Base-by-base conservation (phyloP, 2,888 invertebrate species). In the Protophormia terraenovae region DNA sequence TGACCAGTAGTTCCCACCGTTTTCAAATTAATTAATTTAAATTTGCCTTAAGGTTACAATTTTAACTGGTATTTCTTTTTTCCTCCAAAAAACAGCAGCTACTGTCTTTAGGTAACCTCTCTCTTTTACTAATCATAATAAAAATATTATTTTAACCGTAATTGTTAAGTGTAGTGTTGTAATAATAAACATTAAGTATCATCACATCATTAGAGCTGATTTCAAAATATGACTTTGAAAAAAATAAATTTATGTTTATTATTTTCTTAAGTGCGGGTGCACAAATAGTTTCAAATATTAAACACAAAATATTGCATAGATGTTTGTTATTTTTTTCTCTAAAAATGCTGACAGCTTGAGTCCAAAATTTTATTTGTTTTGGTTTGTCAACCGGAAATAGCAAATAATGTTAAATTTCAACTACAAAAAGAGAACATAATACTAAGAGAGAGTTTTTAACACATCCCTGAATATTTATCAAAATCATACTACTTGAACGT, bases 111-210 rank as follows among this genome's bases (percentile, higher is more conserved):
- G n/a, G n/a, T n/a, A n/a, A n/a, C n/a, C n/a, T n/a, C n/a, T n/a
- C n/a, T n/a, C n/a, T n/a, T n/a, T n/a, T n/a, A n/a, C n/a, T n/a
- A n/a, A n/a, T n/a, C n/a, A n/a, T n/a, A n/a, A n/a, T n/a, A 50
- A 50, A 88, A 90, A 91, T 90, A 91, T 90, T 90, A 89, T 90
- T 90, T 90, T 90, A 89, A 89, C 90, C 91, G 89, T 91, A 90
- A 91, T 90, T 90, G 69, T 55, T 38, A 69, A 71, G 62, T 60
- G 69, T 22, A n/a, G 50, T 69, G 45, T 76, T 71, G 24, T 47
- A 73, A 67, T 50, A 73, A 73, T 24, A 78, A 41, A 72, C 22
- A 24, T 47, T 6, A 58, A 73, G n/a, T 47, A 64, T 50, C 60
- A 71, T 50, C 41, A 27, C 24, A 50, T 73, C 72, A 69, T 62